These are phyloP conservation scores for Dromas ardeola DNA, from an alignment of 2,113 vertebrate species.

Conservation along the genomic window DNA sequence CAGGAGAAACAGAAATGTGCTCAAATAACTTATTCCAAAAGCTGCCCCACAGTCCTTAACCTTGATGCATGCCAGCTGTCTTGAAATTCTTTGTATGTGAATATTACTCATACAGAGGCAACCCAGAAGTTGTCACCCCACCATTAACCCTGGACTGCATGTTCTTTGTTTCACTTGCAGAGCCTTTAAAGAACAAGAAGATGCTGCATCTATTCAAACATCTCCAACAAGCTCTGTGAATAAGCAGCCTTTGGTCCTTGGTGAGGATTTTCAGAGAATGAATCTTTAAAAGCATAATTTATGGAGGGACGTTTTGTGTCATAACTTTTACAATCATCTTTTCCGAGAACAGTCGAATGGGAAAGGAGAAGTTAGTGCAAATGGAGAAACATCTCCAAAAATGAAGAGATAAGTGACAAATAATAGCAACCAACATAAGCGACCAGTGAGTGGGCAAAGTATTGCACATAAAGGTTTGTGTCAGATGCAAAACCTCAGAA, in stretches of 20 bases:
- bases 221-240: background rate
- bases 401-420: background rate
- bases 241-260: constrained; percentile 2
- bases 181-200: background rate
- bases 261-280: background rate
- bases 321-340: background rate
- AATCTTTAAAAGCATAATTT: background rate
- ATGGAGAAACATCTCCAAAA: background rate
- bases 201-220: background rate
- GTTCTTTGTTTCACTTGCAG: background rate
- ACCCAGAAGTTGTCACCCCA: background rate
- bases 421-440: background rate
- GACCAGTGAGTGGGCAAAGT: background rate
- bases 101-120: background rate
- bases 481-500: background rate
- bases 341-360: background rate
- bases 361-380: background rate
- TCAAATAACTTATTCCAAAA: background rate
- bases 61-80: background rate
- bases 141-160: background rate
- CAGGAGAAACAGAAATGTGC: background rate
- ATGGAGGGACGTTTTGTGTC: background rate
- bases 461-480: background rate
- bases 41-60: background rate
- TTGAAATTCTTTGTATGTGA: background rate